phyloP scores from a whole-genome alignment of 2,797 vertebrate species.

The Emydoidea blandingii region DNA sequence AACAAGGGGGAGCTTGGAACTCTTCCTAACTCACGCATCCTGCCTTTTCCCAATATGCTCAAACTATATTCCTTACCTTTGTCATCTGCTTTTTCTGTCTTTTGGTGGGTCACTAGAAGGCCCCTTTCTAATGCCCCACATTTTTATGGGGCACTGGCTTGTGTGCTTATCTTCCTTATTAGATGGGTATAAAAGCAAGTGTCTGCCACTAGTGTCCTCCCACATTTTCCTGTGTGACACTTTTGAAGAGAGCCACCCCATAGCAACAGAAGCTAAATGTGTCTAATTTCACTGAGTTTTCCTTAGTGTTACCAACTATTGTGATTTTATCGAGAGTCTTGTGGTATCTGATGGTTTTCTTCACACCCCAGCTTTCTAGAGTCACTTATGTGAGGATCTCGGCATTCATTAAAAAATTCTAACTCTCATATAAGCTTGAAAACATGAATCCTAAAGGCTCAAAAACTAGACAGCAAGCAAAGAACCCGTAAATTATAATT shows the following conservation, averaged over 20 bases:
- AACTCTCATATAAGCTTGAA: neutral
- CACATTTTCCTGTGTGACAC: neutral
- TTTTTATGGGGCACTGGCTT: neutral
- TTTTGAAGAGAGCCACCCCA: neutral
- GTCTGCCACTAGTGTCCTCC: neutral
- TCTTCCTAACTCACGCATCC: neutral
- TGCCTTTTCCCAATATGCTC: neutral
- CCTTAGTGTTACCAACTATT: neutral
- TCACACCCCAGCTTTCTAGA: neutral
- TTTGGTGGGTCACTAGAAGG: neutral
- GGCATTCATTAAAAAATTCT: neutral
- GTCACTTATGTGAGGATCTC: neutral
- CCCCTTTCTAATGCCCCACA: neutral
- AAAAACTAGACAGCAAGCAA: neutral
- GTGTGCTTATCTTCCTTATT: neutral
- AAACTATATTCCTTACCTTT: neutral
- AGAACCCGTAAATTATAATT: neutral
- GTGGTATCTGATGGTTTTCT: neutral
- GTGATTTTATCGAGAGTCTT: neutral
- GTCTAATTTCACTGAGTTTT: neutral
- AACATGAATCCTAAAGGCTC: neutral
- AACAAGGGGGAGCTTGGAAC: neutral
- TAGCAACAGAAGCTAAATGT: neutral
- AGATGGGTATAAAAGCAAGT: neutral
- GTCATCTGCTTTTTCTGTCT: neutral